phyloP scores from a whole-genome alignment of 2,888 invertebrate genomes.

The Pachydiplax longipennis region DNA sequence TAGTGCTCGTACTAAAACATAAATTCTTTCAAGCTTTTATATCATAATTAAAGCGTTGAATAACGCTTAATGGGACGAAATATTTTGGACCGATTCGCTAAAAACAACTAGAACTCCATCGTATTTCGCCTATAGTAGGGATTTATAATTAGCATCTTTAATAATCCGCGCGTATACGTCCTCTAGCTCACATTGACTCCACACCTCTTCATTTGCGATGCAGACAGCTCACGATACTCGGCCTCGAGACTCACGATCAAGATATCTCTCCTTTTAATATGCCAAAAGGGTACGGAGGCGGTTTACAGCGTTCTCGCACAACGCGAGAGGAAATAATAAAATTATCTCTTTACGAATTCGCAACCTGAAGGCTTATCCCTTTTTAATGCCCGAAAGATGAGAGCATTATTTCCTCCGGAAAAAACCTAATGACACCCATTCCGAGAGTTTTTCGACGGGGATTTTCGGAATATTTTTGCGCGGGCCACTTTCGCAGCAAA shows the following conservation, averaged over 20 bases:
- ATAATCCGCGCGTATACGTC: neutral
- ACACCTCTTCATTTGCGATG: neutral
- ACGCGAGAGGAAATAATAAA: neutral
- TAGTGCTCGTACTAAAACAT: no score
- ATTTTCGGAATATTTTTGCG: neutral
- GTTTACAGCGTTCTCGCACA: neutral
- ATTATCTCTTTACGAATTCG: neutral
- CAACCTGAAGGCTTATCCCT: neutral
- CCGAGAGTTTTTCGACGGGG: neutral
- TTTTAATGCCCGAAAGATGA: neutral
- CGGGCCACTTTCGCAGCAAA: neutral
- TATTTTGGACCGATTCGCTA: no score
- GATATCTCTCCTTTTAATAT: conserved; percentile 7
- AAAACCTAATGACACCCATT: neutral
- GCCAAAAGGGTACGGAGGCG: neutral
- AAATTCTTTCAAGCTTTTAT: no score
- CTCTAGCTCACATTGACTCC: conserved; percentile 24
- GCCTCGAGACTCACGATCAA: conserved; percentile 20
- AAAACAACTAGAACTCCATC: neutral
- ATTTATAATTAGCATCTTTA: neutral
- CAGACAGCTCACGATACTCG: conserved; percentile 22
- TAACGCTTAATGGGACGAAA: no score
- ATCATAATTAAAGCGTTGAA: no score
- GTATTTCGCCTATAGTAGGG: no score
- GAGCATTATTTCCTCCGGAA: neutral